Conservation (phyloP, 2,797 vertebrate species). For the Clarias laeviceps region DNA sequence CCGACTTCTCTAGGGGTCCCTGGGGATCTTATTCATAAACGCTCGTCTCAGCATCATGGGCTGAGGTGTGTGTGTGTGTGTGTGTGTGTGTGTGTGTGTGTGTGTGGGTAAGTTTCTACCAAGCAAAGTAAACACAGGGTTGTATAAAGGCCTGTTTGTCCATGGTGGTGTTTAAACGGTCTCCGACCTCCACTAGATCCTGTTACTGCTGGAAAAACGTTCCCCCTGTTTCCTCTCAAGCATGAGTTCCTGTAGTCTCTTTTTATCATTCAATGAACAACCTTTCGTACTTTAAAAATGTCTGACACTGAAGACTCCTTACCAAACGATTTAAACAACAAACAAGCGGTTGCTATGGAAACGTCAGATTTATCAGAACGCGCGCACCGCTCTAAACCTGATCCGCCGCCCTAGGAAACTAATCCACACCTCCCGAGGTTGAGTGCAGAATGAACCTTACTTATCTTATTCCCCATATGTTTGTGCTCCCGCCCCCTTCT, state of each 20-base stretch:
- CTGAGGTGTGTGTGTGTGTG: neutral
- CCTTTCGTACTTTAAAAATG: neutral
- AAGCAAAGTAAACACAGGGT: conserved; percentile 6
- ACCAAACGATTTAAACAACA: neutral
- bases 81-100: too few relatives aligned
- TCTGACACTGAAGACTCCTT: neutral
- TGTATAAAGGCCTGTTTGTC: conserved; percentile 12
- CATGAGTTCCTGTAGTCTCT: neutral
- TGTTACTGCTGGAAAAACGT: neutral
- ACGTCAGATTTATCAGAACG: neutral
- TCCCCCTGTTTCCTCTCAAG: neutral
- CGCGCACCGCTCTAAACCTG: neutral
- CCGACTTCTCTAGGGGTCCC: too few relatives aligned
- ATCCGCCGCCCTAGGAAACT: too few relatives aligned
- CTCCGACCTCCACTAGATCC: neutral
- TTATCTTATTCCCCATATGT: neutral
- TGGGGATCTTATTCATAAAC: too few relatives aligned
- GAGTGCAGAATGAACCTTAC: neutral
- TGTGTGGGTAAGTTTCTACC: neutral
- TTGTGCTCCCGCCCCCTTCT: too few relatives aligned
- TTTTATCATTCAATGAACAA: neutral
- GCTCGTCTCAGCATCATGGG: too few relatives aligned
- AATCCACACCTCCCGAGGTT: neutral
- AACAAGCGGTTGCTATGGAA: neutral
- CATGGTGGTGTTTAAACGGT: conserved; percentile 18